Evolutionary conservation across 2,113 vertebrate species (phyloP), one percentile per base, ranked within the genome.

Genomic region (Myotis yumanensis): DNA sequence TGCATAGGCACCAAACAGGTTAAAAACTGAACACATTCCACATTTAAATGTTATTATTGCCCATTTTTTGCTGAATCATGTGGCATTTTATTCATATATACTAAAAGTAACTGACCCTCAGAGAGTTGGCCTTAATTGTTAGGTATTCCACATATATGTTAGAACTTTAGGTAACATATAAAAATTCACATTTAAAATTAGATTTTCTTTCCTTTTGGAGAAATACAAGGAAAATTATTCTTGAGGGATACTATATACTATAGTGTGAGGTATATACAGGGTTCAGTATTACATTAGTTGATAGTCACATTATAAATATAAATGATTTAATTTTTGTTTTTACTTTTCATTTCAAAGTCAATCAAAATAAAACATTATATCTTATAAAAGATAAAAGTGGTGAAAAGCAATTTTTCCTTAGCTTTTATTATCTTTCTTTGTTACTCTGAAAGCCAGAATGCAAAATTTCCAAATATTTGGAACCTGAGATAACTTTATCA

Each of bases 1-100:
- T 96, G 48, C 32, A 69, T 64, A 76, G 54, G 76, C 48, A 93
- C 84, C 15, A 77, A 95, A 95, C 23, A 90, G n/a, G 35, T 69
- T 94, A 95, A 93, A 75, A 88, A 46, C 79, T 79, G 90, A 85
- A 95, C 28, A 79, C 23, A 91, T 43, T 54, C 68, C 12, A 88
- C 37, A 89, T 73, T 83, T 80, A 76, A 96, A 95, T 93, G 68
- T 59, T 59, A 79, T 76, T 66, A 66, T 62, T 87, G 43, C 23
- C n/a, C 80, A 11, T 62, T 68, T 46, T 8, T 87, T 43, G 37
- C 2, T 77, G 81, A 35, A 81, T 87, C 86, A 48, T 20, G 52
- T 89, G 88, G 25, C 14, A 66, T 57, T 77, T 75, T 96, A 68
- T 81, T 85, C 71, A 90, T 7, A 40, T n/a, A 59, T 16, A 88